Base-by-base conservation (phyloP, 1,140 invertebrate species). In the Samia ricini region DNA sequence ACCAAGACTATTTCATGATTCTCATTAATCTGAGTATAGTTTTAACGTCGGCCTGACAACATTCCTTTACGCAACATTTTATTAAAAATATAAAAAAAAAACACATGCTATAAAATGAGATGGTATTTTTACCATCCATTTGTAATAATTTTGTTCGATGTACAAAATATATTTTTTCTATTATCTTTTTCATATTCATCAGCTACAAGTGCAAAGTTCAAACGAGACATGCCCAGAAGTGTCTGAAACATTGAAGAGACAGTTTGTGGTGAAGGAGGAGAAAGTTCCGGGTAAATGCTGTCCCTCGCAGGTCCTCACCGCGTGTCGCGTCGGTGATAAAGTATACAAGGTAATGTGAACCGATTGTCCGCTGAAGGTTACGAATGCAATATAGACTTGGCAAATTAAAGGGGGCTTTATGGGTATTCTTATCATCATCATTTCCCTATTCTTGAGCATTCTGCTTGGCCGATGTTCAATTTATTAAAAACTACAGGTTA, bases 321-420 rank as follows among this genome's bases (percentile, higher is more conserved):
- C 93, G 8, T 96, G 95, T 69, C 92, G 92, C 71, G 83, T 93
- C 52, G 81, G 91, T 0, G 91, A 88, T 3, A 85, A 85, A 22
- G 74, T 92, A 10, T 92, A 93, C 67, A 76, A 92, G 72, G 92
- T 93, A 66, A 70, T 60, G 54, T 48, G 51, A n/a, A n/a, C 2
- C 21, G n/a, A n/a, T n/a, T 19, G 20, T 52, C 50, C 15, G 20
- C 3, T 60, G n/a, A n/a, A n/a, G n/a, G n/a, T 19, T 20, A 5
- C 2, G 18, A 20, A 4, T n/a, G 18, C 21, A 20, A 51, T 51
- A 10, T 51, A n/a, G 18, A 21, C 5, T n/a, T 51, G 18, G 21
- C 12, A n/a, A n/a, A n/a, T n/a, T n/a, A n/a, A n/a, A n/a, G n/a
- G n/a, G n/a, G n/a, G n/a, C n/a, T n/a, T n/a, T n/a, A n/a, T n/a